These are phyloP conservation scores for Perithous albicinctus DNA, from an alignment of 2,888 invertebrate genomes.

Conservation along the genomic window DNA sequence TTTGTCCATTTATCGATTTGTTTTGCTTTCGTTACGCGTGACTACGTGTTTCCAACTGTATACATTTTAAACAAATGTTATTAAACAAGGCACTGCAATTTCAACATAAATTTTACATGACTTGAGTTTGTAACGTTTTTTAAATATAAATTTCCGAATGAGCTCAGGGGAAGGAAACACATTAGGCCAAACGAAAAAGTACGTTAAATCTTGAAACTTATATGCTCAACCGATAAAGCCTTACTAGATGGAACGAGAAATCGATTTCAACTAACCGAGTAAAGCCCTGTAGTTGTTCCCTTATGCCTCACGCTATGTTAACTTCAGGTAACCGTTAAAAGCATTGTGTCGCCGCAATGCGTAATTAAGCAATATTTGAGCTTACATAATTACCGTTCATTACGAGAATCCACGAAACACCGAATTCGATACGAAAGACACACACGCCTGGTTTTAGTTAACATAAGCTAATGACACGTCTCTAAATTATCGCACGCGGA, in stretches of 20 bases:
- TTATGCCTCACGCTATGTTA: slow-evolving; percentile 32
- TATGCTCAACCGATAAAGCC: not conserved
- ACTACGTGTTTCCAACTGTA: not conserved
- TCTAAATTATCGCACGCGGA: slow-evolving; percentile 75
- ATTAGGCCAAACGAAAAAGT: slow-evolving; percentile 35
- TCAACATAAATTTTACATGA: no score
- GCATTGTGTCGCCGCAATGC: slow-evolving; percentile 72
- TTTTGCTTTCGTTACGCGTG: no score
- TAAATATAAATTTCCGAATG: slow-evolving; percentile 5
- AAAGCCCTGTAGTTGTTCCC: not conserved
- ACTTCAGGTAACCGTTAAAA: slow-evolving; percentile 72
- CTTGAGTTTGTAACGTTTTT: no score
- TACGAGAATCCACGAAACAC: slow-evolving; percentile 71
- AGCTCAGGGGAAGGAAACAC: slow-evolving; percentile 15
- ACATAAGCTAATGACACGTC: slow-evolving; percentile 73
- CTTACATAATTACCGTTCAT: slow-evolving; percentile 80
- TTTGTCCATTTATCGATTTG: no score
- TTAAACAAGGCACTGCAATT: no score
- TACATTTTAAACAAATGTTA: no score
- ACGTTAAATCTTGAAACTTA: slow-evolving; percentile 22
- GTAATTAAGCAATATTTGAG: slow-evolving; percentile 80
- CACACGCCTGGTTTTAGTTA: slow-evolving; percentile 65
- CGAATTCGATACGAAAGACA: slow-evolving; percentile 65
- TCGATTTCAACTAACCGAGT: slow-evolving; percentile 25
- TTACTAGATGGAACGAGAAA: slow-evolving; percentile 49